These are phyloP conservation scores for Ranitomeya variabilis DNA, from an alignment of 2,113 vertebrate species.

Conservation along the genomic window DNA sequence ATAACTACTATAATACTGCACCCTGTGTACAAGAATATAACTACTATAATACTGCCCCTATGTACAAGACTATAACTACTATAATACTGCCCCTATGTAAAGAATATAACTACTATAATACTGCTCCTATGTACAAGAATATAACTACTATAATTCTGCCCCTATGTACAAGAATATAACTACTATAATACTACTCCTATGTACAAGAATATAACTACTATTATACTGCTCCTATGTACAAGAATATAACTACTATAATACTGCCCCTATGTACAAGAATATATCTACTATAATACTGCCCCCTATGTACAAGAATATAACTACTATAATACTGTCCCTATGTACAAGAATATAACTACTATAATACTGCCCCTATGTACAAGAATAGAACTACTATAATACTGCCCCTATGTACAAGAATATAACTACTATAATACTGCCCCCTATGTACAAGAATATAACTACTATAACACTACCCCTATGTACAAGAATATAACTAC, in stretches of 20 bases:
- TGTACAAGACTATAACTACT: neutral
- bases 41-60: neutral
- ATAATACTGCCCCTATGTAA: neutral
- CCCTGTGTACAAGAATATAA: neutral
- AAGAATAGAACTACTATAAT: conserved; percentile 6
- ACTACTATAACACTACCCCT: neutral
- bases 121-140: neutral
- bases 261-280: no score
- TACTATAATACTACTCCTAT: neutral
- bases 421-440: neutral
- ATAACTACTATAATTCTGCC: neutral
- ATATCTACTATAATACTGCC: no score
- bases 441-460: neutral
- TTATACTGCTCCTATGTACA: neutral
- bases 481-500: neutral
- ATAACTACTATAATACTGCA: neutral
- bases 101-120: conserved; percentile 3
- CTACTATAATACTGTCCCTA: neutral
- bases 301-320: no score
- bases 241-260: no score
- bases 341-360: conserved; percentile 2
- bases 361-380: neutral
- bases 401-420: neutral
- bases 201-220: neutral
- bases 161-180: neutral